Conservation (phyloP, 2,113 vertebrate species). For the Ailurus styani region DNA sequence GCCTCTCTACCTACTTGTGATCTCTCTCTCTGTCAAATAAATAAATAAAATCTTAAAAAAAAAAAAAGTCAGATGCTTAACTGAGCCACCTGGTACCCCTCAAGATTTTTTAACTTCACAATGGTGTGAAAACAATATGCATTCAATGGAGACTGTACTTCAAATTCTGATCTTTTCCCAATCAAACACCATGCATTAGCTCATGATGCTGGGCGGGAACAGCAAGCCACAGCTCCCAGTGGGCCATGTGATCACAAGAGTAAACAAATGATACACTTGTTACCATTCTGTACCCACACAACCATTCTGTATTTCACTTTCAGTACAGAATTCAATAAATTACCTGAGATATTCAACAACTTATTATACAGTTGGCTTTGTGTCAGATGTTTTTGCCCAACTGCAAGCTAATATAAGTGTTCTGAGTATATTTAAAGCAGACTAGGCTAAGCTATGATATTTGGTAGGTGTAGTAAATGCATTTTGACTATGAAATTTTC, state of each 20-base stretch:
- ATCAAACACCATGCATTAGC: background rate
- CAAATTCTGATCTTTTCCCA: background rate
- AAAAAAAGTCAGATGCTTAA: background rate
- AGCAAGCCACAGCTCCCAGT: background rate
- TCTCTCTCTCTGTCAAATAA: no score
- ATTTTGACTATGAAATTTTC: background rate
- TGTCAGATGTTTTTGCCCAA: background rate
- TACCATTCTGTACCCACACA: background rate
- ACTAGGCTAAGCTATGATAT: background rate
- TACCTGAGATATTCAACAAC: background rate
- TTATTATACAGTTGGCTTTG: background rate
- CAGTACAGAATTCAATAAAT: background rate
- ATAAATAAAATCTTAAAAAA: no score
- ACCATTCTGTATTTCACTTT: background rate
- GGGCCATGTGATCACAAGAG: background rate
- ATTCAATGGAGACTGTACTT: background rate
- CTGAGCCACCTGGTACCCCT: background rate
- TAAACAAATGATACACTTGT: background rate
- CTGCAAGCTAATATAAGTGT: background rate
- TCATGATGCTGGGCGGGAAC: background rate
- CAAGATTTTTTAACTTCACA: background rate
- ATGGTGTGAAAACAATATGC: background rate
- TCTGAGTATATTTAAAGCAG: background rate
- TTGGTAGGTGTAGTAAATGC: background rate
- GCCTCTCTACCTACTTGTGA: no score